phyloP scores from a whole-genome alignment of 2,888 invertebrate species.

The Hedya salicella region DNA sequence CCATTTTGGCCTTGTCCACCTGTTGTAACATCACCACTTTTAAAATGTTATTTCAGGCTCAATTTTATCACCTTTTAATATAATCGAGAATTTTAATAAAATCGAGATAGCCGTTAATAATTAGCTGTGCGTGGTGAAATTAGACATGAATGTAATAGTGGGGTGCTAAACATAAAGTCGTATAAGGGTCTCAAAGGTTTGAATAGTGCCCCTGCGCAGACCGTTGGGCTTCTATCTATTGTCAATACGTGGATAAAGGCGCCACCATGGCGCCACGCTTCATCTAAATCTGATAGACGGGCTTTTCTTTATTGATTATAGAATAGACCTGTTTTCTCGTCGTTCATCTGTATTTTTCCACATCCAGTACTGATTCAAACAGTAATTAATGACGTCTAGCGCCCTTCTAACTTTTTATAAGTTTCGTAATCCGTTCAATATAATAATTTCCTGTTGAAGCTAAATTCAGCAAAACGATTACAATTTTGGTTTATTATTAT shows the following conservation, averaged over 20 bases:
- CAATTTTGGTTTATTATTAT: background rate
- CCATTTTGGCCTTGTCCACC: no score
- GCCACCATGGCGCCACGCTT: constrained; percentile 58
- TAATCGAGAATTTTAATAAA: no score
- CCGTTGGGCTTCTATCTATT: constrained; percentile 65
- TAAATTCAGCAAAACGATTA: background rate
- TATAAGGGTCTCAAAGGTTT: background rate
- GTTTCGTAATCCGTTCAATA: no score
- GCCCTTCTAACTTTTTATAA: constrained; percentile 44
- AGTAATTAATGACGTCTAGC: constrained; percentile 27
- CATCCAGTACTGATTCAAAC: no score
- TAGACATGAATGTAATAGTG: no score
- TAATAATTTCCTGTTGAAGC: no score
- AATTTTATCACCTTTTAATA: no score
- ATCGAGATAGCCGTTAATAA: no score
- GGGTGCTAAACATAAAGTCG: no score
- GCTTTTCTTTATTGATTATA: constrained; percentile 45
- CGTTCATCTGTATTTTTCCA: background rate
- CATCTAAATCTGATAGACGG: constrained; percentile 56
- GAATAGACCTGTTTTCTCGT: constrained; percentile 35
- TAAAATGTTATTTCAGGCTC: no score
- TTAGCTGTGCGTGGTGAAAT: no score
- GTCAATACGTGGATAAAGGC: constrained; percentile 50
- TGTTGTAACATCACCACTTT: no score
- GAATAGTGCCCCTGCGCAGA: constrained; percentile 57